Base-by-base conservation (phyloP, 2,888 invertebrate genomes). In the Epistrophe grossulariae region DNA sequence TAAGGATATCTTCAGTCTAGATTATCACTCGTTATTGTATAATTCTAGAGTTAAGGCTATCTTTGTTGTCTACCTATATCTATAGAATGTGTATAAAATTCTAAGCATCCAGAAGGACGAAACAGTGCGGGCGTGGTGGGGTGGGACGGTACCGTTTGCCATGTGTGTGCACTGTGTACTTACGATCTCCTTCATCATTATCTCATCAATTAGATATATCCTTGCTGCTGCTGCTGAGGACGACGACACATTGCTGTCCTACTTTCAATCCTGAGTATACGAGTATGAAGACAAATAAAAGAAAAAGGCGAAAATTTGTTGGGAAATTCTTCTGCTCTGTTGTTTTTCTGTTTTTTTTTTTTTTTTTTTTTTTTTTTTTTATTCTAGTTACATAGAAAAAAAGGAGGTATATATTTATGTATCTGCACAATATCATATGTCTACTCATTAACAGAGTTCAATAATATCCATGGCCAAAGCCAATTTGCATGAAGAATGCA, bases 1-100 rank as follows among this genome's bases (percentile, higher is more conserved):
- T 55, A 84, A 79, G 73, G 83, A 84, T 79, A 79, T 79, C 74
- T 55, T 38, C 11, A 59, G 28, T 78, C 77, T 60, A 77, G 45
- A 82, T 45, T 73, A 59, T 35, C 59, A 59, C 59, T 17, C 48
- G 2, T 43, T 15, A 5, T 43, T 24, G 7, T 45, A 13, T 43
- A 71, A 13, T 5, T 31, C 43, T 45, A 52, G 66, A 66, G 13
- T n/a, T 60, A 38, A 19, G 15, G 40, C 19, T 35, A 24, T 24
- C 1, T 24, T 24, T 1, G 38, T 6, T 35, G 35, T 8, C 24
- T 24, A 3, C 3, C 24, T 35, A 35, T 9, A 8, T 35, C 0
- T 35, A 35, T 5, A 35, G 35, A 2, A 35, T 35, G 35, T 4
- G 17, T 35, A 17, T 13, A 45, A 1, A n/a, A 43, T 40, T 52